A percentile compares a stretch with the other conserved stretches of the same genome.
phyloP scores from a whole-genome alignment of 2,888 invertebrate genomes.

The Alloscopus bannaensis region DNA sequence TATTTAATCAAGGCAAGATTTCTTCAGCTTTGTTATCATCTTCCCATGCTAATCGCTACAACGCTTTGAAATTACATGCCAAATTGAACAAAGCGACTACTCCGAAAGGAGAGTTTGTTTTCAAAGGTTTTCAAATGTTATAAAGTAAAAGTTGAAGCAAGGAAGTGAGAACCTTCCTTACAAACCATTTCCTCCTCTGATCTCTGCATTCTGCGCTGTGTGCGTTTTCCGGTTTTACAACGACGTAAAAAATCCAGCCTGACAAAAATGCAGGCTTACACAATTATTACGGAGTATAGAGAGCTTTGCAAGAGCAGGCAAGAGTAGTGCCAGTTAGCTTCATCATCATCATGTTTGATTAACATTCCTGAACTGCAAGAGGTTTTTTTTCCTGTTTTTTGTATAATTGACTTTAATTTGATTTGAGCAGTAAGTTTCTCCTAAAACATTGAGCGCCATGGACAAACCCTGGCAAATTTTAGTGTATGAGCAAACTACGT shows the following conservation, averaged over 20 bases:
- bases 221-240: no score
- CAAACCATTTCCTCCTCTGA: background rate
- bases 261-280: background rate
- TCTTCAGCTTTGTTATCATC: slow-evolving; percentile 18
- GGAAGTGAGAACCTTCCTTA: background rate
- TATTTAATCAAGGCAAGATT: slow-evolving; percentile 8
- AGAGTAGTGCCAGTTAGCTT: background rate
- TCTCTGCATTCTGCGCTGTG: no score
- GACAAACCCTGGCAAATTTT: background rate
- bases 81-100: background rate
- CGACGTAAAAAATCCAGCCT: background rate
- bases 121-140: background rate
- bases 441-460: background rate
- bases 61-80: slow-evolving; percentile 28
- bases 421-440: slow-evolving; percentile 14
- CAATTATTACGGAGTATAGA: background rate
- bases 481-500: background rate
- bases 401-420: slow-evolving; percentile 12
- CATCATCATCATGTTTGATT: background rate
- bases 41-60: slow-evolving; percentile 17
- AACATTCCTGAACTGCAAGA: slow-evolving; percentile 22
- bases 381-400: background rate
- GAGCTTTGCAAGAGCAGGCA: background rate
- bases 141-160: background rate
- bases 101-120: background rate